Conservation (phyloP, 2,113 vertebrate genomes). For the Caretta caretta region DNA sequence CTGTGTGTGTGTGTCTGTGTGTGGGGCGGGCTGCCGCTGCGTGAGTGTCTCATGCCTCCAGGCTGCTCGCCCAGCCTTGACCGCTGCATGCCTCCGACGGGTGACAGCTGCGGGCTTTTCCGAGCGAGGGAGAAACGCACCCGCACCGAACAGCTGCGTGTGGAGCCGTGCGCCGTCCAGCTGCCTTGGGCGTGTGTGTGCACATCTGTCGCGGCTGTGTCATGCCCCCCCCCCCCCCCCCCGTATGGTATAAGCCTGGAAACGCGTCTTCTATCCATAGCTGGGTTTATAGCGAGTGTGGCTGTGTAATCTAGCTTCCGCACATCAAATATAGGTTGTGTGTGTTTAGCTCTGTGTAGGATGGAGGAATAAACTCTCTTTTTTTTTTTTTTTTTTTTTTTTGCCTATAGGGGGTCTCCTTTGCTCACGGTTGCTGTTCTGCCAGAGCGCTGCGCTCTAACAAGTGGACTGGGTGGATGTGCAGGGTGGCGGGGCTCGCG, state of each 20-base stretch:
- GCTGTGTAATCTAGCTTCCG: neutral
- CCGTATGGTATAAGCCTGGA: fast-evolving
- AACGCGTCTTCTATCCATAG: neutral
- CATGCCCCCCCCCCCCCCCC: too few species aligned
- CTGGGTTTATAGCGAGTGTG: too few species aligned
- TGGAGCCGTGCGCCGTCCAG: neutral
- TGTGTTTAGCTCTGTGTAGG: neutral
- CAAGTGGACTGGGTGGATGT: neutral
- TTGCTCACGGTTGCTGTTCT: neutral
- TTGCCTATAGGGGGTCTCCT: neutral
- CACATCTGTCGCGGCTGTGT: neutral
- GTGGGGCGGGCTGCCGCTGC: neutral
- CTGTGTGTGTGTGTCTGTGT: too few species aligned
- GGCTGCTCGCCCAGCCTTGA: neutral
- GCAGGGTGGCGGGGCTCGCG: neutral
- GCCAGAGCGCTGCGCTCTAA: neutral
- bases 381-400: neutral
- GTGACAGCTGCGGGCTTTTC: neutral
- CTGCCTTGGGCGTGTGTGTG: neutral
- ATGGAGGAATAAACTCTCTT: neutral
- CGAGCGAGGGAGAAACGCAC: neutral
- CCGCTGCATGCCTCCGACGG: neutral
- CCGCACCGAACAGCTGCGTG: neutral
- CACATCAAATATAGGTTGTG: neutral
- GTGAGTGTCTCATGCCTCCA: neutral